Conservation (phyloP, 2,888 invertebrate genomes). For the Eupithecia subfuscata region DNA sequence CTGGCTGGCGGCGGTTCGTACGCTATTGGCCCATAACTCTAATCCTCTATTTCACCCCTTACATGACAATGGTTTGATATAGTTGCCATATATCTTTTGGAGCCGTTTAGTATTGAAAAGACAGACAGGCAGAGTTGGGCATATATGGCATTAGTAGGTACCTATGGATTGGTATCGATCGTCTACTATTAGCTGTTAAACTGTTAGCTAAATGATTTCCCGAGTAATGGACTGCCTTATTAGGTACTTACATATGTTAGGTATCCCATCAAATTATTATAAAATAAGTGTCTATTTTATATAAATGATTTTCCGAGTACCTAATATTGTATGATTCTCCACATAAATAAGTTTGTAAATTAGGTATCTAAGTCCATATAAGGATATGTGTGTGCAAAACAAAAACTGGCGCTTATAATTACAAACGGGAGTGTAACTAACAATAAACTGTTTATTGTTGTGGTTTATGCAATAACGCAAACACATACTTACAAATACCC, state of each 20-base stretch:
- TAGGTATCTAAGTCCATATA: background rate
- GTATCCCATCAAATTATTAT: background rate
- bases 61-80: background rate
- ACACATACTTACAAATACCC: background rate
- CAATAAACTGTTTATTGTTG: conserved; percentile 6
- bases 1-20: background rate
- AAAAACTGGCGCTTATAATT: background rate
- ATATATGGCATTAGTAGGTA: background rate
- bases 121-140: background rate
- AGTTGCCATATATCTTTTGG: background rate
- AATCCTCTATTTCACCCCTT: background rate
- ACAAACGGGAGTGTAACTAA: background rate
- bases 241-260: background rate
- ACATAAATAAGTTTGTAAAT: background rate
- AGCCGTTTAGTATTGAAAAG: background rate
- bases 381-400: background rate
- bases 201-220: background rate
- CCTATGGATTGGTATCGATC: background rate
- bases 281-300: background rate
- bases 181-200: background rate
- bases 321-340: background rate
- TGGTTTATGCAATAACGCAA: conserved; percentile 2
- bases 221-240: background rate
- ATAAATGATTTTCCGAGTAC: background rate
- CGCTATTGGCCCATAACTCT: background rate